Evolutionary conservation across 2,113 vertebrate species (phyloP).

Genomic region (Syngnathus floridae): DNA sequence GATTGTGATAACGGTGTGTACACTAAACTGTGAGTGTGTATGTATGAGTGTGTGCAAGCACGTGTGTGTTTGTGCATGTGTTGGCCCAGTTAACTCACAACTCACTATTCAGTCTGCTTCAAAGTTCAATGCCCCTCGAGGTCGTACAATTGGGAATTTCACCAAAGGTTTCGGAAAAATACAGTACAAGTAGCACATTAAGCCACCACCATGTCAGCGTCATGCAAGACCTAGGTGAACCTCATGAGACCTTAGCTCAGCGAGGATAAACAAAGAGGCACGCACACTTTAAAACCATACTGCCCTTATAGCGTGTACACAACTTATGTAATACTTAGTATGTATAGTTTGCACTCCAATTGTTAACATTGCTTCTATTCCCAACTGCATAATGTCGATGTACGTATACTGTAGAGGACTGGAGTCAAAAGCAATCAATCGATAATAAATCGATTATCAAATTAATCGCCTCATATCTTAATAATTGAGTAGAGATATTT

Average conservation of each 20-base stretch:
- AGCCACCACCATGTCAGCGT: background rate
- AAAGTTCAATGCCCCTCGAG: background rate
- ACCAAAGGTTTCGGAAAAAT: background rate
- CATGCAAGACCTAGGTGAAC: background rate
- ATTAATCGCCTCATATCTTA: too few relatives aligned
- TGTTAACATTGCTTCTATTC: too few relatives aligned
- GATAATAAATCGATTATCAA: too few relatives aligned
- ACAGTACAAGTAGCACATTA: background rate
- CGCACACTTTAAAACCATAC: background rate
- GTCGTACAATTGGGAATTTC: background rate
- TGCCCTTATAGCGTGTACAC: background rate
- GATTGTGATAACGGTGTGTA: slow-evolving; percentile 18
- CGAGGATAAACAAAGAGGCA: slow-evolving; percentile 1
- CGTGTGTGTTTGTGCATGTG: background rate
- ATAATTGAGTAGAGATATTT: too few relatives aligned
- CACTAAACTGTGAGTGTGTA: background rate
- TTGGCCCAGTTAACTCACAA: background rate
- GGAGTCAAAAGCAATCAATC: too few relatives aligned
- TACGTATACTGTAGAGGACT: too few relatives aligned
- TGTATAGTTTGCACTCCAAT: too few relatives aligned
- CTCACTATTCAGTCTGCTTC: background rate
- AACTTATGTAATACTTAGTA: background rate
- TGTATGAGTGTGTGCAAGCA: background rate
- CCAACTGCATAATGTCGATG: too few relatives aligned
- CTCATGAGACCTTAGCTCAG: background rate